Percentiles rank a stretch among this genome's conserved stretches.
Conservation (phyloP, 23 tunicate genomes). For the Trididemnum nubilum region DNA sequence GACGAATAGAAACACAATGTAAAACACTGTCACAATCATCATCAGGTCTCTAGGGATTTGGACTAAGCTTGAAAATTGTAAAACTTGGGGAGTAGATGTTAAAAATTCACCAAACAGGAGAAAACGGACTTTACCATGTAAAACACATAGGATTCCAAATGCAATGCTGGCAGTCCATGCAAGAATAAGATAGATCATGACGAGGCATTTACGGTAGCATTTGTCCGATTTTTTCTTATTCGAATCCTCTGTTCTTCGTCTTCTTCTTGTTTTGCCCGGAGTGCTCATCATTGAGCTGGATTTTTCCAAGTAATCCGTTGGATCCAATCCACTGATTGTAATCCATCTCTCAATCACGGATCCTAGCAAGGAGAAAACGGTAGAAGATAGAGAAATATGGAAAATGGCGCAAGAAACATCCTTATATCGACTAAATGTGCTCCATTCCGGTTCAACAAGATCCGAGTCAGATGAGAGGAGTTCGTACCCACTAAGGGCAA, state of each 20-base stretch:
- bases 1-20: constrained; percentile 20
- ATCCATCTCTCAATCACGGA: constrained; percentile 49
- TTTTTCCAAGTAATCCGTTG: constrained; percentile 17
- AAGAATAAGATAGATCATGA: neutral
- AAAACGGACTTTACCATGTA: constrained; percentile 34
- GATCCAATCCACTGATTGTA: constrained; percentile 27
- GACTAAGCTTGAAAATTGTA: neutral
- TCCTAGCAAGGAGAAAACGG: constrained; percentile 44
- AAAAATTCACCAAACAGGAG: constrained; percentile 33
- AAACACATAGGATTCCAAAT: constrained; percentile 18
- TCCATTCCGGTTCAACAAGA: neutral
- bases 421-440: neutral
- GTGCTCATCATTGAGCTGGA: neutral
- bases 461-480: constrained; percentile 13
- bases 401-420: constrained; percentile 32
- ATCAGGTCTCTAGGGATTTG: constrained; percentile 18
- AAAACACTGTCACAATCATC: constrained; percentile 6
- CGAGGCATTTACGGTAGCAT: neutral
- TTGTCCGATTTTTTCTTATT: neutral
- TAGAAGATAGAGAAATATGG: constrained; percentile 26
- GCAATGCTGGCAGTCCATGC: constrained; percentile 25
- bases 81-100: neutral
- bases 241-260: neutral
- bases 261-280: neutral
- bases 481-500: constrained; percentile 31